phyloP scores from a whole-genome alignment of 2,888 invertebrate genomes.

The Phoronis australis region DNA sequence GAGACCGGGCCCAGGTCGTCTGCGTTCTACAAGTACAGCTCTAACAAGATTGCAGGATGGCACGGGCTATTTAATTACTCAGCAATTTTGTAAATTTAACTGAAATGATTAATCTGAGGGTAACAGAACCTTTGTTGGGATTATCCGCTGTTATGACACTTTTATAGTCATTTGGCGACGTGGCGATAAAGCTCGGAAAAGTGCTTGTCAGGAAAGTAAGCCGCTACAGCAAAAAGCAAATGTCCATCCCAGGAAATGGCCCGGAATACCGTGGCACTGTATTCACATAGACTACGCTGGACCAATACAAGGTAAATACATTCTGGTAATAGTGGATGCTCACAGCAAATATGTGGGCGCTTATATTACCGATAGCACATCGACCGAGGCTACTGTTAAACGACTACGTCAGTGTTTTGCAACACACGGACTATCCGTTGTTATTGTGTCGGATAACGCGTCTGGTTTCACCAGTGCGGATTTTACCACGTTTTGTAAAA shows the following conservation, averaged over 20 bases:
- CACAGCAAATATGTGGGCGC: slow-evolving; percentile 17
- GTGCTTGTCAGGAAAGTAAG: slow-evolving; percentile 9
- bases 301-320: slow-evolving; percentile 13
- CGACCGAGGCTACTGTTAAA: slow-evolving; percentile 10
- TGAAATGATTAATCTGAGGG: too few species aligned
- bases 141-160: too few species aligned
- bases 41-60: too few species aligned
- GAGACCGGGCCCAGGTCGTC: too few species aligned
- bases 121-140: too few species aligned
- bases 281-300: slow-evolving; percentile 24
- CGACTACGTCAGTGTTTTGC: slow-evolving; percentile 15
- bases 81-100: too few species aligned
- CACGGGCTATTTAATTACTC: too few species aligned
- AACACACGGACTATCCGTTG: slow-evolving; percentile 18
- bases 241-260: slow-evolving; percentile 18
- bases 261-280: slow-evolving; percentile 19
- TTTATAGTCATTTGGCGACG: too few species aligned
- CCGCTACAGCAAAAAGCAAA: slow-evolving; percentile 11
- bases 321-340: slow-evolving; percentile 19
- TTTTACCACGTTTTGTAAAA: slow-evolving; percentile 13
- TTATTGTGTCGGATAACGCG: slow-evolving; percentile 21
- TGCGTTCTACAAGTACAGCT: too few species aligned
- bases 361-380: slow-evolving; percentile 4
- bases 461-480: slow-evolving; percentile 18
- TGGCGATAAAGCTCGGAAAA: too few species aligned